A percentile compares a stretch with the other conserved stretches of the same genome.
Evolutionary conservation across 2,113 vertebrate genomes (phyloP).

Genomic region (Rhipidura dahli): DNA sequence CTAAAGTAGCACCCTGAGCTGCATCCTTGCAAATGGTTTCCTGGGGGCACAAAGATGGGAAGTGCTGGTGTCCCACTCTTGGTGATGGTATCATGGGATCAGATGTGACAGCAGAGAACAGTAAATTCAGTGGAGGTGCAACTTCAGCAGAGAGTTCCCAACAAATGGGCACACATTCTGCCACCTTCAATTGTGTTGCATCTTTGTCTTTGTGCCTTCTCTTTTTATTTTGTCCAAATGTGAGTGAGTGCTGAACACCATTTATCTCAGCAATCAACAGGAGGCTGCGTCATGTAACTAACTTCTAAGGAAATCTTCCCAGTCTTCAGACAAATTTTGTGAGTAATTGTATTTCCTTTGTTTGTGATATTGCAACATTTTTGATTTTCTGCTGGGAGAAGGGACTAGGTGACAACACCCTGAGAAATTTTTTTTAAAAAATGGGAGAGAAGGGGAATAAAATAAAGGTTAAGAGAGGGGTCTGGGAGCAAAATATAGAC

Average conservation of each 20-base stretch:
- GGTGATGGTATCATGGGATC: background rate
- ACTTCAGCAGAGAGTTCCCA: background rate
- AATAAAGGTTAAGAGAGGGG: background rate
- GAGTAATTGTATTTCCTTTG: background rate
- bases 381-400: background rate
- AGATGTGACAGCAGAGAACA: background rate
- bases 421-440: background rate
- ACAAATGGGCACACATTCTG: background rate
- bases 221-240: background rate
- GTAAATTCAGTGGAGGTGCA: background rate
- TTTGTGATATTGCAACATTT: background rate
- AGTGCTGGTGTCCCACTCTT: background rate
- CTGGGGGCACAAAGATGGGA: background rate
- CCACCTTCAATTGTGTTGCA: rapidly evolving
- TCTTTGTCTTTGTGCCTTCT: background rate
- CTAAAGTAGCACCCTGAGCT: background rate
- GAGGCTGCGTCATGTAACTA: background rate
- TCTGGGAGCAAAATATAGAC: background rate
- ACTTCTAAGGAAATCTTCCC: background rate
- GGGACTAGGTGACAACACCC: background rate
- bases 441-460: background rate
- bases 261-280: background rate
- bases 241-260: background rate
- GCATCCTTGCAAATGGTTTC: background rate
- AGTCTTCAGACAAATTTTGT: background rate